Percentiles rank a stretch among this genome's conserved stretches.
Conservation (phyloP, 2,888 invertebrate species). For the Rhagonycha lutea region DNA sequence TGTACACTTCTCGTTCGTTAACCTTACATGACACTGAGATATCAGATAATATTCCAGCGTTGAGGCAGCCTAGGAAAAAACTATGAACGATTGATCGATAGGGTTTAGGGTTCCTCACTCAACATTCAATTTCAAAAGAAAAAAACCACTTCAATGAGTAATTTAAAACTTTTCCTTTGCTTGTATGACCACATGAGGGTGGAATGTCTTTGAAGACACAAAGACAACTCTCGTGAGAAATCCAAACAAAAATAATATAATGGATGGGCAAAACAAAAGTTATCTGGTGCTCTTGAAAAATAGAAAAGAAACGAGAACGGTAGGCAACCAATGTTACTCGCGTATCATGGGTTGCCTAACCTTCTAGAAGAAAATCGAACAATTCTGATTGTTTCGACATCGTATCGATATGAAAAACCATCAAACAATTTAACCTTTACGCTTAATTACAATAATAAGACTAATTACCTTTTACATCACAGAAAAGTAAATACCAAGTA, state of each 20-base stretch:
- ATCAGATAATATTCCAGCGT: not conserved
- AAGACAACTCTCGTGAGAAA: not conserved
- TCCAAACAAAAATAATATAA: not conserved
- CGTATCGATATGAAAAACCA: not conserved
- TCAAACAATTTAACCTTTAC: not conserved
- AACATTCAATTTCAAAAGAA: not conserved
- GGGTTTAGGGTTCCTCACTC: not conserved
- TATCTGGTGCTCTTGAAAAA: not conserved
- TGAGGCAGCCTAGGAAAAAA: not conserved
- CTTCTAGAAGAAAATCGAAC: not conserved
- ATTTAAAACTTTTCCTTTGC: not conserved
- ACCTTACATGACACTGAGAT: not conserved
- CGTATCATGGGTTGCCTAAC: not conserved
- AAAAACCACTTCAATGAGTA: not conserved
- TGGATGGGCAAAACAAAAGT: not conserved
- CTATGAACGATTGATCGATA: not conserved
- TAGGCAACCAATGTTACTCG: not conserved
- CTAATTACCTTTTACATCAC: not conserved
- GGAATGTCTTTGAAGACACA: not conserved
- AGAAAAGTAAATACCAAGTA: not conserved
- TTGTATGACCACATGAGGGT: not conserved
- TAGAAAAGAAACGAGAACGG: not conserved
- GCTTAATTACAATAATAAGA: not conserved
- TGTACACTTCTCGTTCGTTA: not conserved
- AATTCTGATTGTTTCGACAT: not conserved